A percentile compares a stretch with the other conserved stretches of the same genome.
phyloP scores from a whole-genome alignment of 1,140 invertebrate species.

The Neomicropteryx cornuta region DNA sequence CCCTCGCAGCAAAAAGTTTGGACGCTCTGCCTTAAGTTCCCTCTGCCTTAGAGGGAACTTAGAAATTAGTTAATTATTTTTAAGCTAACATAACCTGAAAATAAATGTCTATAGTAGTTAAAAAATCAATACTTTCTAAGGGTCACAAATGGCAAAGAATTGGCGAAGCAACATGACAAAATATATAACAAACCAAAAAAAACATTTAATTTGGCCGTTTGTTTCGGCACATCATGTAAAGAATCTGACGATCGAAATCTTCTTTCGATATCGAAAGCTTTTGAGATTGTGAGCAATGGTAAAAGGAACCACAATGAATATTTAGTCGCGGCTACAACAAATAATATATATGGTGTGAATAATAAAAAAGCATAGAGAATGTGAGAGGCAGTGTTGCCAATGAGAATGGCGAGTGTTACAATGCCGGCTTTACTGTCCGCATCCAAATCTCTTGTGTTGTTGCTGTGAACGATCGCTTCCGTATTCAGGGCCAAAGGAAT shows the following conservation, averaged over 20 bases:
- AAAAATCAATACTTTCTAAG: conserved; percentile 18
- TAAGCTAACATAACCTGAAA: conserved; percentile 10
- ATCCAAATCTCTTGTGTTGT: conserved; percentile 86
- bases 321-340: conserved; percentile 72
- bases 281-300: conserved; percentile 74
- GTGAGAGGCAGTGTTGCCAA: conserved; percentile 83
- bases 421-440: conserved; percentile 77
- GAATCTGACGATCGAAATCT: conserved; percentile 68
- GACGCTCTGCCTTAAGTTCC: too few relatives aligned
- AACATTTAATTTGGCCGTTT: conserved; percentile 84
- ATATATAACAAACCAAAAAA: conserved; percentile 86
- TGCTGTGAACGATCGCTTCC: conserved; percentile 89
- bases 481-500: conserved; percentile 89
- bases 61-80: neutral
- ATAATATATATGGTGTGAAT: conserved; percentile 84
- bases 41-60: too few relatives aligned
- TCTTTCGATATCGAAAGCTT: conserved; percentile 84
- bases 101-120: conserved; percentile 17
- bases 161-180: conserved; percentile 56
- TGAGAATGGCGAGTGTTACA: conserved; percentile 86
- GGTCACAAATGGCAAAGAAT: conserved; percentile 40
- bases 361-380: conserved; percentile 82
- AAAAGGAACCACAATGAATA: conserved; percentile 81
- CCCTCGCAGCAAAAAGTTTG: too few relatives aligned
- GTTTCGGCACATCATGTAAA: conserved; percentile 71